Evolutionary conservation across 1,140 invertebrate species (phyloP).

Genomic region (Drosophila sucinea): DNA sequence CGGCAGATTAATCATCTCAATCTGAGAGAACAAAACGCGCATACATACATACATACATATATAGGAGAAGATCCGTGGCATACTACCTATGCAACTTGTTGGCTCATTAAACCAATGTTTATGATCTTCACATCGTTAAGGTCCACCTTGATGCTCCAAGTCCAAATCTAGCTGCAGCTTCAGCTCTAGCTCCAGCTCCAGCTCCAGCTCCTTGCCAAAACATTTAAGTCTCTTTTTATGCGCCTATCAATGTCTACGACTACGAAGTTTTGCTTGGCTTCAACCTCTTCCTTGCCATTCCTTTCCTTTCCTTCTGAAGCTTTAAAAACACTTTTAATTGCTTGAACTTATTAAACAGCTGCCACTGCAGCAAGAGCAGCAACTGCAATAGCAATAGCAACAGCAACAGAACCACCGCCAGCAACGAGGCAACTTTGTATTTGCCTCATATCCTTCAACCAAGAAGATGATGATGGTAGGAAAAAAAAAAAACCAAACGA

Average conservation of each 20-base stretch:
- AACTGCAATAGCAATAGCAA: too few relatives aligned
- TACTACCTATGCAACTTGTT: constrained; percentile 23
- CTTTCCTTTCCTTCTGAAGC: constrained; percentile 42
- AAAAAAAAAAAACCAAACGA: constrained; percentile 18
- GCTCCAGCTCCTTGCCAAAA: constrained; percentile 7
- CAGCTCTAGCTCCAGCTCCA: neutral
- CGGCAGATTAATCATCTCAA: constrained; percentile 5
- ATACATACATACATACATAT: neutral
- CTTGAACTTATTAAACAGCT: constrained; percentile 79
- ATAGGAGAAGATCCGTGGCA: neutral
- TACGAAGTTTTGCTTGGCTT: constrained; percentile 32
- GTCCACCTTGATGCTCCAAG: constrained; percentile 8
- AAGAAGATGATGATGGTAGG: constrained; percentile 1
- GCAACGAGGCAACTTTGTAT: constrained; percentile 47
- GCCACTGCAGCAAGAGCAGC: constrained; percentile 49
- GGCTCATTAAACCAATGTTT: constrained; percentile 64
- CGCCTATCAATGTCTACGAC: constrained; percentile 70
- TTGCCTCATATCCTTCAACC: constrained; percentile 65
- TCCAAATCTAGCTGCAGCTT: constrained; percentile 1
- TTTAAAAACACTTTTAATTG: constrained; percentile 75
- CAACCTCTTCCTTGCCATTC: neutral
- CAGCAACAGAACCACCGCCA: too few relatives aligned
- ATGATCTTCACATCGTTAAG: constrained; percentile 73
- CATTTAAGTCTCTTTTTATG: constrained; percentile 58
- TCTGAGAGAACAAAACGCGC: neutral